Percentiles rank a stretch among this genome's conserved stretches.
These are phyloP conservation scores for Dufourea novaeangliae DNA, from an alignment of 1,140 invertebrate species.

Conservation along the genomic window DNA sequence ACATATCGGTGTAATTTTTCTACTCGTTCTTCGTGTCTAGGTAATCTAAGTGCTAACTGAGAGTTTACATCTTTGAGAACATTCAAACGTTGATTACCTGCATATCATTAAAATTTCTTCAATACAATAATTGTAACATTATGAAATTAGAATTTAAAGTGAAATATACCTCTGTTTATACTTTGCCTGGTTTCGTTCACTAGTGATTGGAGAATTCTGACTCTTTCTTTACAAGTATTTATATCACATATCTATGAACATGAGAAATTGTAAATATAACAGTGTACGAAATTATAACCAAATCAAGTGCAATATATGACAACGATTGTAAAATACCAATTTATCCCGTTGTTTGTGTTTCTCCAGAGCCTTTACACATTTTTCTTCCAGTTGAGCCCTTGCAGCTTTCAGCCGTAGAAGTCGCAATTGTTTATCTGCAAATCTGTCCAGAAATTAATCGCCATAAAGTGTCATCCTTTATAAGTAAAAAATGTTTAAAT, in stretches of 20 bases:
- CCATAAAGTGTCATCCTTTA: slow-evolving; percentile 10
- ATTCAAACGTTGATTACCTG: slow-evolving; percentile 80
- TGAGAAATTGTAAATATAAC: not conserved
- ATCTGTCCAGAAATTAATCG: slow-evolving; percentile 77
- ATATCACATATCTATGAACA: slow-evolving; percentile 84
- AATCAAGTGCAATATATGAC: slow-evolving; percentile 3
- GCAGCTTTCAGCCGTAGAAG: slow-evolving; percentile 83
- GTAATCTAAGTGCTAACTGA: slow-evolving; percentile 82
- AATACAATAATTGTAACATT: slow-evolving; percentile 22
- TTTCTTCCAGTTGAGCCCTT: slow-evolving; percentile 82
- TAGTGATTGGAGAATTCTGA: slow-evolving; percentile 84
- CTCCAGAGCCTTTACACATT: slow-evolving; percentile 83
- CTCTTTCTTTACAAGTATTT: slow-evolving; percentile 84
- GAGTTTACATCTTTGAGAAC: slow-evolving; percentile 83
- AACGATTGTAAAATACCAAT: slow-evolving; percentile 77
- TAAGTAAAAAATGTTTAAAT: not conserved
- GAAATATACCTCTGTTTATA: slow-evolving; percentile 80
- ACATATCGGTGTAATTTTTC: slow-evolving; percentile 84
- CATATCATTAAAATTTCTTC: slow-evolving; percentile 44
- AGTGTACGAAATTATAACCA: not conserved
- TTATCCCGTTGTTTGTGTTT: slow-evolving; percentile 84
- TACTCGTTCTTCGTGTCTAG: slow-evolving; percentile 85
- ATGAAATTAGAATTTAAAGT: slow-evolving; percentile 15
- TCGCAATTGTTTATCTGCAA: slow-evolving; percentile 85
- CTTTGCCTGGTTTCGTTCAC: slow-evolving; percentile 85